Evolutionary conservation across 1,140 invertebrate species (phyloP), one percentile per base, ranked within the genome.

Genomic region (Trachymyrmex septentrionalis): DNA sequence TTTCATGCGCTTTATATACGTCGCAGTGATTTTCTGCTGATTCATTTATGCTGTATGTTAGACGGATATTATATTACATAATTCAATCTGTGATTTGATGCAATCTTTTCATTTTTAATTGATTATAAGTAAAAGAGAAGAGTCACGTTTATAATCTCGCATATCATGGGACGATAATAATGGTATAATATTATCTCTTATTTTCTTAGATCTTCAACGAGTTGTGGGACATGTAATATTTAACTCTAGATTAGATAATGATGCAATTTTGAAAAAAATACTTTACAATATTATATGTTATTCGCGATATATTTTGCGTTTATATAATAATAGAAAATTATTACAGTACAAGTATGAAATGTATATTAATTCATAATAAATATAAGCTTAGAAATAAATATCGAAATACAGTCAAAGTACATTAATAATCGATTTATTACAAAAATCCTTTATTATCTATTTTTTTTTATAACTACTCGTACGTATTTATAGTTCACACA

Each of bases 171-270:
- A 1, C 9, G 24, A 77, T 44, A 64, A 30, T 30, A 30, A 5
- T 30, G 0, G 3, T 30, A 30, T 30, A 30, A 48, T 2, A 6
- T 48, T 38, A 75, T 19, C n/a, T 75, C 4, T 21, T 10, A n/a
- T 34, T 73, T 30, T 53, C 7, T 1, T 66, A 72, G 2, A 27
- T 34, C 6, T 21, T 14, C 9, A 57, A 34, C 12, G 14, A 59
- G 24, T 38, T 59, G 16, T 3, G 12, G 34, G 5, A 38, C 19
- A 16, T 38, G 2, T 21, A 73, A 53, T 55, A 16, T 59, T 9
- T 75, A 59, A 30, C 1, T 72, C 12, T 9, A 75, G 72, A 59
- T 75, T 44, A 59, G 34, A 75, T 75, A 59, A 73, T 59, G 10
- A 0, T 1, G 1, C 19, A 3, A 55, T 57, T 57, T 5, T 21